Conservation (phyloP, 2,797 vertebrate species). For the Heliangelus exortis region DNA sequence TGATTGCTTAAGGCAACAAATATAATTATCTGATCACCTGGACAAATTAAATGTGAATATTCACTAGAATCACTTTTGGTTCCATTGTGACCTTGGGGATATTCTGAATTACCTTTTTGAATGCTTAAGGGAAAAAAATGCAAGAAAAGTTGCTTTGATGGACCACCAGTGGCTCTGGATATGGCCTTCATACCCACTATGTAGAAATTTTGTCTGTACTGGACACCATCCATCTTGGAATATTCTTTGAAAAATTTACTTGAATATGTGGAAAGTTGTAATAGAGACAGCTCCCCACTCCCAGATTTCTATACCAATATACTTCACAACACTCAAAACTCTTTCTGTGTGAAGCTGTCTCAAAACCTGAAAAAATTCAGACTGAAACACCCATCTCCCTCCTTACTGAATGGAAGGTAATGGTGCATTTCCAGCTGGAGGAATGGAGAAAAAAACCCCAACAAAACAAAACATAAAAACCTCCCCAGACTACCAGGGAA, state of each 20-base stretch:
- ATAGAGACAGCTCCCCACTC: background rate
- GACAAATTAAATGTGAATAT: background rate
- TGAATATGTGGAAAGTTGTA: background rate
- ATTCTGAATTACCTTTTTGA: background rate
- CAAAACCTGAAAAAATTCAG: background rate
- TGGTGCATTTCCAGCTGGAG: background rate
- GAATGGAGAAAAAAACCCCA: background rate
- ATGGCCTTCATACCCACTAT: background rate
- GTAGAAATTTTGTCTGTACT: background rate
- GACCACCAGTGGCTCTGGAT: background rate
- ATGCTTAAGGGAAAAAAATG: background rate
- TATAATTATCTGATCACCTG: background rate
- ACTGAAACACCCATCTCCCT: background rate
- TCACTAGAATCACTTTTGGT: background rate
- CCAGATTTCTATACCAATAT: background rate
- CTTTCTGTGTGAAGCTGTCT: background rate
- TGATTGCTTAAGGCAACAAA: background rate
- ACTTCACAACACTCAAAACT: background rate
- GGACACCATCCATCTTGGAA: background rate
- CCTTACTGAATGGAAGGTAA: background rate
- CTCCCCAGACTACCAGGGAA: background rate
- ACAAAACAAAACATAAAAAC: background rate
- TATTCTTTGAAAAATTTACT: conserved; percentile 11
- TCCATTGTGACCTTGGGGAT: background rate
- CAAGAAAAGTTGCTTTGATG: background rate